These are phyloP conservation scores for Philopedon plagiatum DNA, from an alignment of 2,888 invertebrate species.

Conservation along the genomic window DNA sequence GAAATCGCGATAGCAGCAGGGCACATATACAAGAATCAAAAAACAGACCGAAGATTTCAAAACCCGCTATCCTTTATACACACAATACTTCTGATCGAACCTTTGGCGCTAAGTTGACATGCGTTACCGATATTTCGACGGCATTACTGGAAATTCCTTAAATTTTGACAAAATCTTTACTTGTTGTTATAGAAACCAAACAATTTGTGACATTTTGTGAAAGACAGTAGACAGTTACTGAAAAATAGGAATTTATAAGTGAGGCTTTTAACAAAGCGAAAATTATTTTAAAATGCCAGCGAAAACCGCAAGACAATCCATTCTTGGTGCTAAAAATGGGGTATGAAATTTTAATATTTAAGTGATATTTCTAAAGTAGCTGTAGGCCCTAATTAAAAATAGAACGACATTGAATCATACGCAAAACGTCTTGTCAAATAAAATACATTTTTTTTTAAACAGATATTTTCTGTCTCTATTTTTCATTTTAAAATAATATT, in stretches of 20 bases:
- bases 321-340: slow-evolving; percentile 14
- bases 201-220: not conserved
- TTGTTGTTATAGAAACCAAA: slow-evolving; percentile 11
- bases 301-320: not conserved
- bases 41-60: too few relatives aligned
- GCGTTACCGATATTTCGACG: slow-evolving; percentile 1
- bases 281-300: not conserved
- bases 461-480: too few relatives aligned
- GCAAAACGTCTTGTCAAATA: too few relatives aligned
- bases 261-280: not conserved
- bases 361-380: not conserved
- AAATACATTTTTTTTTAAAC: too few relatives aligned
- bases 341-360: slow-evolving; percentile 32
- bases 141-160: not conserved
- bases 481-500: too few relatives aligned
- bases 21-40: too few relatives aligned
- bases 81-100: too few relatives aligned
- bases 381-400: not conserved
- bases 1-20: too few relatives aligned
- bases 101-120: too few relatives aligned
- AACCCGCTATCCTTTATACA: too few relatives aligned
- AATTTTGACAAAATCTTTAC: not conserved
- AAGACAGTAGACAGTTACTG: not conserved
- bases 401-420: not conserved
- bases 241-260: not conserved